These are phyloP conservation scores for Syndactyla subalaris DNA, from an alignment of 2,797 vertebrate genomes.

Conservation along the genomic window DNA sequence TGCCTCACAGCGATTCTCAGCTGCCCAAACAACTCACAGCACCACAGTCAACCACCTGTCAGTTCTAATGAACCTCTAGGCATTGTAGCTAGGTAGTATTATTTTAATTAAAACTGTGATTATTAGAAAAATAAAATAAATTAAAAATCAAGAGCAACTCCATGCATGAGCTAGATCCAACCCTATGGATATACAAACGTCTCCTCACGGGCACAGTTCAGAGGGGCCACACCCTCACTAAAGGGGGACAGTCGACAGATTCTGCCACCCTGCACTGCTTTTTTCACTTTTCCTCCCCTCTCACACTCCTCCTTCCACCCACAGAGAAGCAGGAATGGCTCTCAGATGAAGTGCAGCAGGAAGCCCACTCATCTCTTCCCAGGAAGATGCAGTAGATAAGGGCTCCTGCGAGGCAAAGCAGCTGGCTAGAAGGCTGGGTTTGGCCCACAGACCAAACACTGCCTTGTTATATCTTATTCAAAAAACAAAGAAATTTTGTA, in stretches of 20 bases:
- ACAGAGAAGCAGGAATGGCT: background rate
- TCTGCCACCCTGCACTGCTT: background rate
- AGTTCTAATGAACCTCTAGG: background rate
- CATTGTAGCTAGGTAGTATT: background rate
- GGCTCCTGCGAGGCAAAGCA: slow-evolving; percentile 7
- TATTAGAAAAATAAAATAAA: background rate
- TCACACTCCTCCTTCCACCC: background rate
- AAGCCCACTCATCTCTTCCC: background rate
- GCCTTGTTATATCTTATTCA: background rate
- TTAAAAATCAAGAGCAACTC: background rate
- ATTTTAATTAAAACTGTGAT: background rate
- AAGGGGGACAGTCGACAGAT: background rate
- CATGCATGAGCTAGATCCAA: background rate
- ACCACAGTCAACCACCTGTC: background rate
- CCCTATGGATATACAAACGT: background rate
- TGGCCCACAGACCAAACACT: background rate
- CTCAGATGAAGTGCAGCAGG: slow-evolving; percentile 24
- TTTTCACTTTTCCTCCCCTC: background rate
- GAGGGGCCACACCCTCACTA: background rate
- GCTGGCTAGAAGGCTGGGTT: background rate
- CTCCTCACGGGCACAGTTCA: background rate
- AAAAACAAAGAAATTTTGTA: background rate
- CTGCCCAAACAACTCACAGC: background rate
- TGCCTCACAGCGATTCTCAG: background rate
- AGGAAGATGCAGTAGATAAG: background rate